Evolutionary conservation across 2,113 vertebrate species (phyloP), one percentile per base, ranked within the genome.

Genomic region (Rhinichthys klamathensis): DNA sequence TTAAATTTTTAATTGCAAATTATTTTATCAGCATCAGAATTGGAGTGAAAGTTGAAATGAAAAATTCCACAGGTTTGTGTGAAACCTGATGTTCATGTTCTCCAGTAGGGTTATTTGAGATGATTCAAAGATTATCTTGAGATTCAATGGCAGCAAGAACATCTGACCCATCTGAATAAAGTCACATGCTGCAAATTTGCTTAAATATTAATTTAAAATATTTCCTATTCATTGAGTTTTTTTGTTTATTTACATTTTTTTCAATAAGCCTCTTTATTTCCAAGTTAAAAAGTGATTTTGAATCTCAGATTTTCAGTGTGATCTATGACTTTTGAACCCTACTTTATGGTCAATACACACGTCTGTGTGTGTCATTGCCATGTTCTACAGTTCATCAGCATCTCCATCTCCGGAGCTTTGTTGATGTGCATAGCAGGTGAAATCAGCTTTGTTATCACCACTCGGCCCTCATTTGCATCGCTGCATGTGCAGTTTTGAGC

Each of bases 401-500:
- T 78, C 27, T 35, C 30, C 35, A 77, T n/a, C n/a, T n/a, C 27
- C 35, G 18, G 3, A 44, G 10, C 18, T 74, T 38, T 84, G 41
- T 67, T 13, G 23, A 46, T 63, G 21, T 60, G 70, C 41, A 56
- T 46, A 38, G 76, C 32, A 15, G 32, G 10, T 38, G 21, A 79
- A 23, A 79, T 41, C 32, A 79, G 12, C 76, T 41, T 41, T 41
- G 32, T 60, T 25, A 21, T 60, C 54, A 25, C 32, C 23, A 41
- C 78, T 25, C 23, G 11, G 58, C 15, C 1, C 63, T 63, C 1
- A 27, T 72, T 41, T 82, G 80, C 65, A 60, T 41, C 18, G 2
- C 67, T 58, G 80, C 76, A 38, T 25, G 54, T 82, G 65, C 65
- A 38, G 16, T 54, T 54, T n/a, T 56, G 77, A 56, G 16, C 16